Conservation (phyloP, 2,797 vertebrate genomes). For the Anguilla obscura region DNA sequence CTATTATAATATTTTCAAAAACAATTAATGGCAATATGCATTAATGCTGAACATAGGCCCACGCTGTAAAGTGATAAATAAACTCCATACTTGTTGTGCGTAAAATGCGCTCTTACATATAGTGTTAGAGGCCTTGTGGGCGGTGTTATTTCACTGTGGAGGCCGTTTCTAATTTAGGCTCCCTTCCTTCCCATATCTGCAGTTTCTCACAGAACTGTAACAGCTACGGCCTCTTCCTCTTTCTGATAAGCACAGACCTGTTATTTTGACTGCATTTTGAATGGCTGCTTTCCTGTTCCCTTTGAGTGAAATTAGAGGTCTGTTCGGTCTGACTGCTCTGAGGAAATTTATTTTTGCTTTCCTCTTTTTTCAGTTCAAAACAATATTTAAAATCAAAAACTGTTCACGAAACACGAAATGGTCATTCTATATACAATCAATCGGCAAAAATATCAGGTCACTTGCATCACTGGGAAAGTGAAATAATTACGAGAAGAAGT, state of each 20-base stretch:
- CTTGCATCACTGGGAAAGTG: not conserved
- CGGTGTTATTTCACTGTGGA: not conserved
- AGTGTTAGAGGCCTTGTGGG: not conserved
- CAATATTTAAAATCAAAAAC: not conserved
- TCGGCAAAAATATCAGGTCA: not conserved
- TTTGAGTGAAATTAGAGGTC: not conserved
- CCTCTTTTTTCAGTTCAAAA: not conserved
- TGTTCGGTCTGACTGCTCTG: not conserved
- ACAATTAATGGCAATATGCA: not conserved
- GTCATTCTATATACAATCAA: too few relatives aligned
- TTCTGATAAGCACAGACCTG: conserved; percentile 37
- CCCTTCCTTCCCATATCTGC: conserved; percentile 19
- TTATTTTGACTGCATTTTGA: not conserved
- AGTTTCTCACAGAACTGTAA: conserved; percentile 20
- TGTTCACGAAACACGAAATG: too few relatives aligned
- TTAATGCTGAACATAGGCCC: not conserved
- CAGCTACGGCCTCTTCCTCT: conserved; percentile 44
- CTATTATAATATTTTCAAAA: not conserved
- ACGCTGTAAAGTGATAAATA: not conserved
- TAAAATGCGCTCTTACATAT: not conserved
- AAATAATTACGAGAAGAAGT: not conserved
- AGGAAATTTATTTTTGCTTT: not conserved
- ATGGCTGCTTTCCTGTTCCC: not conserved
- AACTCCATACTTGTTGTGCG: not conserved
- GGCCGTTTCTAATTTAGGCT: not conserved